These are phyloP conservation scores for Ailuropoda melanoleuca DNA, from an alignment of 2,113 vertebrate species.

Conservation along the genomic window DNA sequence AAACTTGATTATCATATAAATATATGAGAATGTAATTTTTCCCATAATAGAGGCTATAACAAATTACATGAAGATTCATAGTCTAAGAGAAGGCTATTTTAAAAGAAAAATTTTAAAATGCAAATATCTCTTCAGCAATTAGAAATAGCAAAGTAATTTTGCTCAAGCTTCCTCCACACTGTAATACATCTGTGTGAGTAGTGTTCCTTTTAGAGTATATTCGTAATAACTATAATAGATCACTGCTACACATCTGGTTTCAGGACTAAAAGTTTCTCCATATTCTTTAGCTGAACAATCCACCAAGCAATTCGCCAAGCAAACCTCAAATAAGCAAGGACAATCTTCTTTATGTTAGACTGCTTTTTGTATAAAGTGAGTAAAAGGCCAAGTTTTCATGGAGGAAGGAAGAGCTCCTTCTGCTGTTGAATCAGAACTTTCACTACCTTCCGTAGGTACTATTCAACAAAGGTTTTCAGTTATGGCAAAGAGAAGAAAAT, in stretches of 20 bases:
- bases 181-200: neutral
- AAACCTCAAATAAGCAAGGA: constrained; percentile 1
- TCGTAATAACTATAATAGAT: neutral
- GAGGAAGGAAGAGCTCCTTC: neutral
- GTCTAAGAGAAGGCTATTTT: constrained; percentile 19
- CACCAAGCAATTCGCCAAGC: neutral
- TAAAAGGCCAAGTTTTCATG: constrained; percentile 1
- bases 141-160: constrained; percentile 46
- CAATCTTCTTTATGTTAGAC: neutral
- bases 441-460: neutral
- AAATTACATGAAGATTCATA: neutral
- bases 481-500: neutral
- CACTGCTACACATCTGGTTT: neutral
- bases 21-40: neutral
- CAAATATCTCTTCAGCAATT: constrained; percentile 8
- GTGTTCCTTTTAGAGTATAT: neutral
- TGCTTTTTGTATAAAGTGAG: constrained; percentile 3
- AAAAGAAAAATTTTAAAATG: constrained; percentile 14
- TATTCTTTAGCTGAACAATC: neutral
- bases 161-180: neutral
- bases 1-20: constrained; percentile 17
- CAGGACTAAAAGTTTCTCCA: neutral
- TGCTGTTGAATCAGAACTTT: neutral
- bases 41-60: neutral
- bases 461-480: neutral